These are phyloP conservation scores for Drosophila punjabiensis DNA, from an alignment of 1,140 invertebrate species.

Conservation along the genomic window DNA sequence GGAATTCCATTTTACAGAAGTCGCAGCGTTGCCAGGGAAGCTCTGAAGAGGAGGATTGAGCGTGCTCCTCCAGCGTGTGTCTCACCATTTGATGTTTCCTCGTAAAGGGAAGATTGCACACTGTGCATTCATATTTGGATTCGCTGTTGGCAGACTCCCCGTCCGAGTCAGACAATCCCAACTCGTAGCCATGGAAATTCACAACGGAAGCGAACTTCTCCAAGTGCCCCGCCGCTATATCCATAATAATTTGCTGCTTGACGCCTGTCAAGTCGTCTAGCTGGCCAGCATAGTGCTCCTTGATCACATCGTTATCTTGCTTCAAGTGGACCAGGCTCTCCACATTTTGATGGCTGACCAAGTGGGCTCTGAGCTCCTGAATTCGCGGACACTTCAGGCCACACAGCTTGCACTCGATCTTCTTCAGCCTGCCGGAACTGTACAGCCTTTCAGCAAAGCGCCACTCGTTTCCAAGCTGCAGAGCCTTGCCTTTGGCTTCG, in stretches of 20 bases:
- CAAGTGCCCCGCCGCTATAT: slow-evolving; percentile 43
- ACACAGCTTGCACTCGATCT: slow-evolving; percentile 70
- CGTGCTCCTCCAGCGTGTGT: slow-evolving; percentile 67
- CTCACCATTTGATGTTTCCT: slow-evolving; percentile 63
- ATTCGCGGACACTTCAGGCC: slow-evolving; percentile 39
- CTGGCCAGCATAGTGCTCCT: slow-evolving; percentile 43
- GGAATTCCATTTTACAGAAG: slow-evolving; percentile 69
- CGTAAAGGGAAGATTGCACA: slow-evolving; percentile 46
- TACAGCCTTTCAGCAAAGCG: slow-evolving; percentile 69
- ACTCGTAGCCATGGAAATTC: slow-evolving; percentile 74
- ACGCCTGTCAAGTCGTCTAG: slow-evolving; percentile 29
- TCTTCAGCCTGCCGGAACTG: slow-evolving; percentile 39
- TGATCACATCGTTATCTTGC: slow-evolving; percentile 55
- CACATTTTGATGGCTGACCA: slow-evolving; percentile 29
- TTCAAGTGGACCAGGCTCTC: slow-evolving; percentile 46
- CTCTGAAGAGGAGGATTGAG: slow-evolving; percentile 1
- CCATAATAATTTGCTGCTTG: slow-evolving; percentile 44
- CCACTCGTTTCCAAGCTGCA: slow-evolving; percentile 47
- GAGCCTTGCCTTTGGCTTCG: slow-evolving; percentile 29
- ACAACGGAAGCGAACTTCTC: slow-evolving; percentile 62
- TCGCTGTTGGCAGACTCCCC: slow-evolving; percentile 31
- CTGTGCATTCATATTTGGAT: slow-evolving; percentile 51
- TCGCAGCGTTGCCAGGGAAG: slow-evolving; percentile 55
- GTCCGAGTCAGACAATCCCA: slow-evolving; percentile 72
- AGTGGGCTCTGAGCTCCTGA: slow-evolving; percentile 53